These are phyloP conservation scores for cat (Felis catus) DNA, from an alignment of 2,113 vertebrate genomes.

Conservation along the genomic window F.catus_Fca126_mat1.0 CM031425.1:22619001-22619500, in stretches of 20 bases:
- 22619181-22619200: neutral
- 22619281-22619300: too few species aligned
- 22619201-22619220: neutral
- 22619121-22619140: neutral
- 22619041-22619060: neutral
- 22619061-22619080: neutral
- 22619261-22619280: neutral
- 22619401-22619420: too few species aligned
- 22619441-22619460: too few species aligned
- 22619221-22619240: neutral
- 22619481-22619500: conserved; percentile 4
- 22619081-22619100: neutral
- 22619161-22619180: neutral
- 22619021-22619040: neutral
- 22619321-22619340: too few species aligned
- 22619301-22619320: too few species aligned
- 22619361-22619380: too few species aligned
- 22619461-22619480: too few species aligned
- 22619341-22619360: too few species aligned
- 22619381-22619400: too few species aligned
- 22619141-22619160: neutral
- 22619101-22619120: neutral
- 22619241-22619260: neutral
- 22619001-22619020: neutral
- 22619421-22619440: too few species aligned